A percentile compares a stretch with the other conserved stretches of the same genome.
Evolutionary conservation across 1,140 invertebrate species (phyloP).

Genomic region (Ylistrum balloti): DNA sequence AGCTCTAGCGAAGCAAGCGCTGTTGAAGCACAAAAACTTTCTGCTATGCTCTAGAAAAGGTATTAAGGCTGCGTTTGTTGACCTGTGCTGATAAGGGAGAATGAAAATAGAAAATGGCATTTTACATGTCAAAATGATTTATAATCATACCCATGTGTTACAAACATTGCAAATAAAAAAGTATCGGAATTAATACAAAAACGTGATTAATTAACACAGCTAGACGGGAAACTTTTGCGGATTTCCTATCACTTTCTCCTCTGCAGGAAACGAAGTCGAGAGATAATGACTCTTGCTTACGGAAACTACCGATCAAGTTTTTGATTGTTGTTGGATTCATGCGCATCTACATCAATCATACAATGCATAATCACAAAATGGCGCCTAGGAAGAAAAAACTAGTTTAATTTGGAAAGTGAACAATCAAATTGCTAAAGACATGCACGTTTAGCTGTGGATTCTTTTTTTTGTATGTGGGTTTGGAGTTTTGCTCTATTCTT

Average conservation of each 20-base stretch:
- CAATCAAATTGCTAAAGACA: constrained; percentile 24
- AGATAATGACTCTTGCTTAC: constrained; percentile 7
- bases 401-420: constrained; percentile 11
- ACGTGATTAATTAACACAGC: constrained; percentile 26
- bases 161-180: constrained; percentile 19
- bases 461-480: neutral
- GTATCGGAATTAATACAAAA: neutral
- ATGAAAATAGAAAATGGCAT: constrained; percentile 4
- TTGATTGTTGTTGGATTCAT: neutral
- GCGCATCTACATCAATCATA: neutral
- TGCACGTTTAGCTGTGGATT: neutral
- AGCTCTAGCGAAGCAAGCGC: neutral
- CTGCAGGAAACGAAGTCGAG: neutral
- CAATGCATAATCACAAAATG: neutral
- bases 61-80: neutral
- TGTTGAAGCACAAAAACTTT: neutral
- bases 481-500: neutral
- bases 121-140: constrained; percentile 13
- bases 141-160: neutral
- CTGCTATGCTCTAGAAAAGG: neutral
- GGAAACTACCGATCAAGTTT: neutral
- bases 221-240: neutral
- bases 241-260: neutral
- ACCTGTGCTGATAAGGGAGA: neutral
- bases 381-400: neutral